phyloP scores from a whole-genome alignment of 2,113 vertebrate genomes.

The Ifrita kowaldi region DNA sequence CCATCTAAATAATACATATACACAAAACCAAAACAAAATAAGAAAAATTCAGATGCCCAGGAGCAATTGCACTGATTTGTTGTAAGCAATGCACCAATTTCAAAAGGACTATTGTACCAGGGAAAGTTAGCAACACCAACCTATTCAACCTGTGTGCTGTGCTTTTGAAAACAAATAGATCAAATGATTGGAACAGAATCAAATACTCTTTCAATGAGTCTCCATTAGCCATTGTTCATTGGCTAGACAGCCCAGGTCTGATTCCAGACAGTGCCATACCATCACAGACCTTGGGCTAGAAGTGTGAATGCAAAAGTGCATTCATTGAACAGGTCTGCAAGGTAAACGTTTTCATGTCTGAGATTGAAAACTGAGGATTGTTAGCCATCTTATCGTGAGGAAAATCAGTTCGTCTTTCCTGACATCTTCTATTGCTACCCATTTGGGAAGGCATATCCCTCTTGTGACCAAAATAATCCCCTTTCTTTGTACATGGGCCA shows the following conservation, averaged over 20 bases:
- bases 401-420: background rate
- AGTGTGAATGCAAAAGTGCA: background rate
- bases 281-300: background rate
- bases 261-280: background rate
- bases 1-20: background rate
- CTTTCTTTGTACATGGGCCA: background rate
- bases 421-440: background rate
- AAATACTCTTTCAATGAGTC: background rate
- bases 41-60: background rate
- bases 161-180: constrained; percentile 13
- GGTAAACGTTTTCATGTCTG: background rate
- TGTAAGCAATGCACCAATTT: background rate
- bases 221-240: background rate
- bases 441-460: background rate
- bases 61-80: background rate
- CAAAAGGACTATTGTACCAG: background rate
- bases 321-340: background rate
- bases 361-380: background rate
- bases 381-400: background rate
- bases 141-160: background rate
- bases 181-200: constrained; percentile 23
- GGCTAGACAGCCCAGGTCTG: constrained; percentile 16
- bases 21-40: background rate
- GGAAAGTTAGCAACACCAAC: background rate
- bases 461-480: background rate